phyloP scores from a whole-genome alignment of 2,888 invertebrate species.

The Sturmia bella region DNA sequence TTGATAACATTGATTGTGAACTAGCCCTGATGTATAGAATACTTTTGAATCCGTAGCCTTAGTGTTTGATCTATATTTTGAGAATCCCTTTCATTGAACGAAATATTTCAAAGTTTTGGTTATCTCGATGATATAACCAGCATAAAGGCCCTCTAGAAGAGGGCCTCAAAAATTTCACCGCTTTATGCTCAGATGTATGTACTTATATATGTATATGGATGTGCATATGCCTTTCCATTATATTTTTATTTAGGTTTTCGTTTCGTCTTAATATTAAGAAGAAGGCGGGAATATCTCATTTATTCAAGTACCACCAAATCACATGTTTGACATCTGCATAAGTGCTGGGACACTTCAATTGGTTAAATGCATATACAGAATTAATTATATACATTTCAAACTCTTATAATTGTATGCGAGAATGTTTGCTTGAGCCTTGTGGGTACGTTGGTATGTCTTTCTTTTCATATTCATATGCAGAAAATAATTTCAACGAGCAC shows the following conservation, averaged over 20 bases:
- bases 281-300: constrained; percentile 70
- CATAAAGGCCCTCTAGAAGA: too few relatives aligned
- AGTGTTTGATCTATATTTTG: too few relatives aligned
- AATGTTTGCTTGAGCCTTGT: too few relatives aligned
- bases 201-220: not conserved
- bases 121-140: too few relatives aligned
- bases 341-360: constrained; percentile 67
- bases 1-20: too few relatives aligned
- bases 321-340: constrained; percentile 71
- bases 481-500: constrained; percentile 29
- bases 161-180: too few relatives aligned
- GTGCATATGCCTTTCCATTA: constrained; percentile 1
- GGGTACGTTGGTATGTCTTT: not conserved
- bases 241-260: not conserved
- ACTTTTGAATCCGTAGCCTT: too few relatives aligned
- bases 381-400: constrained; percentile 66
- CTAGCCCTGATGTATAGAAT: too few relatives aligned
- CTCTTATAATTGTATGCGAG: constrained; percentile 13
- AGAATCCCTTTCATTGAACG: too few relatives aligned
- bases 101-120: too few relatives aligned
- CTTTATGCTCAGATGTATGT: too few relatives aligned
- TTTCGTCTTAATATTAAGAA: constrained; percentile 16
- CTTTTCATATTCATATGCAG: constrained; percentile 3
- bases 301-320: constrained; percentile 74
- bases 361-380: constrained; percentile 67